Base-by-base conservation (phyloP, 2,797 vertebrate species). In the Epinephelus awoara region DNA sequence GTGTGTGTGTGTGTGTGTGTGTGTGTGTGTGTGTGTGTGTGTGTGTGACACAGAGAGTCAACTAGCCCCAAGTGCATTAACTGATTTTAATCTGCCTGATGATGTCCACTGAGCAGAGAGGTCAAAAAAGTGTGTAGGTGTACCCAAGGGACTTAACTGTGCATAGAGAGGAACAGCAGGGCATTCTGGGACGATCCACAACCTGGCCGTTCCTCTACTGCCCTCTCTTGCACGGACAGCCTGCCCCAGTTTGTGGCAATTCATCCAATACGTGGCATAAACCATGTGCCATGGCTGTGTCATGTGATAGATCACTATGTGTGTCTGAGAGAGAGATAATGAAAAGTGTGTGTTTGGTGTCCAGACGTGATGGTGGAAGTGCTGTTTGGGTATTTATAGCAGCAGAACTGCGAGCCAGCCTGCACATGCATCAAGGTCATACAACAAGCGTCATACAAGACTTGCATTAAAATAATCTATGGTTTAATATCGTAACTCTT, bases 1-100 rank as follows among this genome's bases (percentile, higher is more conserved):
- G 68, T 66, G 65, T 61, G 64, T 61, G 76, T 70, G 64, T 52
- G 34, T 78, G 65, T 68, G 71, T 68, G 58, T 76, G 83, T 38
- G 47, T 51, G 75, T 47, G 55, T 29, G 25, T 63, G 57, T 12
- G 25, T 68, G 58, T 76, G 83, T 38, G 47, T 51, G 75, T 47
- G 55, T 29, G 25, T 63, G 57, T 12, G 25, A 72, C 3, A 47
- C 51, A 62, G 58, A 65, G 52, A 75, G 83, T 82, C 81, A 87
- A 88, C 79, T 77, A 49, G 78, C 77, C 75, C 72, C 49, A 65
- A 82, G 71, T 85, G 89, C 78, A 89, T 91, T 91, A 86, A 91
- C 77, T 76, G 71, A 82, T 86, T 90, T 89, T 88, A 92, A 93
- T 92, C 88, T 91, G 86, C 83, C 72, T 87, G 88, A 89, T 91